Evolutionary conservation across 2,888 invertebrate species (phyloP).

Genomic region (Mythimna loreyi): DNA sequence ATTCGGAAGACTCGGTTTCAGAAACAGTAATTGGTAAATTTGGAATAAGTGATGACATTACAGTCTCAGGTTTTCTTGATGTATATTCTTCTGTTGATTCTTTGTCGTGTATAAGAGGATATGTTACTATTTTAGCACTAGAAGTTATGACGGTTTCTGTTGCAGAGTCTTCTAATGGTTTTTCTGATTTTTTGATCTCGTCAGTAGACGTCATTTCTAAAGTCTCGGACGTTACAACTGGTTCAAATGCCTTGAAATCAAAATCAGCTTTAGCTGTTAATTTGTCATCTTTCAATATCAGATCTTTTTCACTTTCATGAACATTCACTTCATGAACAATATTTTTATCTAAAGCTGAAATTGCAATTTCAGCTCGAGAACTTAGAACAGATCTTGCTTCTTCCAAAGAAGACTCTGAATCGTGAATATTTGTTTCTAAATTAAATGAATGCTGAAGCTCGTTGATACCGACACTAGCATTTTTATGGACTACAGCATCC

Average conservation of each 20-base stretch:
- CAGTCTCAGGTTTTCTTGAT: conserved; percentile 75
- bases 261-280: conserved; percentile 90
- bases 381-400: conserved; percentile 80
- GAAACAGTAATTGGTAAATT: conserved; percentile 92
- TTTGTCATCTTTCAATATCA: conserved; percentile 88
- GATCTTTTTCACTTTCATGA: conserved; percentile 92
- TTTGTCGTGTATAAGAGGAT: conserved; percentile 92
- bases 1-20: conserved; percentile 92
- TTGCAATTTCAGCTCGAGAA: conserved; percentile 85
- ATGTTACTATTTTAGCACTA: conserved; percentile 92
- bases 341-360: conserved; percentile 91
- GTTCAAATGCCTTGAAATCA: conserved; percentile 90
- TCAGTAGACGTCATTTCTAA: conserved; percentile 81
- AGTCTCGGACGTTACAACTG: conserved; percentile 91
- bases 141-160: conserved; percentile 90
- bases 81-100: conserved; percentile 85
- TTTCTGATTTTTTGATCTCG: conserved; percentile 90
- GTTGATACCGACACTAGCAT: conserved; percentile 91
- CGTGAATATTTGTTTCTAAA: conserved; percentile 90
- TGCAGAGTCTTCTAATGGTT: conserved; percentile 80
- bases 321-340: conserved; percentile 90
- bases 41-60: conserved; percentile 88
- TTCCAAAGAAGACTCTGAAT: conserved; percentile 90
- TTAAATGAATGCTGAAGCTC: conserved; percentile 92
- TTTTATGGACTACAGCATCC: conserved; percentile 87